These are phyloP conservation scores for Xiphorhynchus erythropygius DNA, from an alignment of 2,797 vertebrate genomes.

Conservation along the genomic window DNA sequence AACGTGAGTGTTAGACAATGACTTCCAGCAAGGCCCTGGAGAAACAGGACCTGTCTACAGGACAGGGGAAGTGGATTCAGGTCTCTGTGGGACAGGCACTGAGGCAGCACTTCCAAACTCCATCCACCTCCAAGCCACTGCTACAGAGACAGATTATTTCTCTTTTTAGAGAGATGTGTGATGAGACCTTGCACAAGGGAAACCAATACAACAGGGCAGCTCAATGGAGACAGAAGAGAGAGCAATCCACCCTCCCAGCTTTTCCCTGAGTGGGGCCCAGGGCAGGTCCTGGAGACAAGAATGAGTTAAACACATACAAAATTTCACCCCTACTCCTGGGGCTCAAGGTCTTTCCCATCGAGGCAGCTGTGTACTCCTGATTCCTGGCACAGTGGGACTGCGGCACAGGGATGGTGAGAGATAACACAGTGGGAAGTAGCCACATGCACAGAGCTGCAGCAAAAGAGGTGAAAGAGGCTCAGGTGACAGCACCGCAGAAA, in stretches of 20 bases:
- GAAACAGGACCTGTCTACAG: not conserved
- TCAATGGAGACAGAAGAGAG: not conserved
- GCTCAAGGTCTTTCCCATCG: not conserved
- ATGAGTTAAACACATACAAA: not conserved
- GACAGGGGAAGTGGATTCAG: not conserved
- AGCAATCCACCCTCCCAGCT: not conserved
- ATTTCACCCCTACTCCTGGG: not conserved
- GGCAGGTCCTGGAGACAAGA: not conserved
- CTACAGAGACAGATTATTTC: not conserved
- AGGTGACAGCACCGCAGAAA: not conserved
- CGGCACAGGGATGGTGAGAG: not conserved
- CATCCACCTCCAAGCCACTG: not conserved
- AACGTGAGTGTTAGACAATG: accelerated
- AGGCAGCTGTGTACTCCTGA: not conserved
- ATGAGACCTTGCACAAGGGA: not conserved
- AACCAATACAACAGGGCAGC: not conserved
- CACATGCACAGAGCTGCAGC: not conserved
- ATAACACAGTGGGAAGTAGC: accelerated
- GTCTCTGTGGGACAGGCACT: not conserved
- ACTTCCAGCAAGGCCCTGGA: not conserved
- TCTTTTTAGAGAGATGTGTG: not conserved
- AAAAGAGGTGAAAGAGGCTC: not conserved
- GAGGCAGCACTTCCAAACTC: not conserved
- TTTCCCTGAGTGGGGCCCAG: not conserved
- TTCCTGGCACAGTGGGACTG: not conserved